Base-by-base conservation (phyloP, 2,113 vertebrate genomes). In the Ameiurus melas region DNA sequence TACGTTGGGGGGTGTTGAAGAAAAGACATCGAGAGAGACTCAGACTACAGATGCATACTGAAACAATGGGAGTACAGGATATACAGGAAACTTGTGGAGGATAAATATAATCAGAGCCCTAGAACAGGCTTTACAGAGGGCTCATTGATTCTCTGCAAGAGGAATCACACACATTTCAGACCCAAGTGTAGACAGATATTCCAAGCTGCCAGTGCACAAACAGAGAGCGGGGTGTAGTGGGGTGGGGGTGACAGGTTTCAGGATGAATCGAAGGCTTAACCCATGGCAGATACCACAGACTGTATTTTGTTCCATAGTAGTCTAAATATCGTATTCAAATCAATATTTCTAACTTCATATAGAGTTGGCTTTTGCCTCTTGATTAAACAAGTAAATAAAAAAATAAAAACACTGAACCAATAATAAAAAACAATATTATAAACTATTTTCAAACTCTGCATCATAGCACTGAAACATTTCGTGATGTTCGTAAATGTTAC, bases 121-220 rank as follows among this genome's bases (percentile, higher is more conserved):
- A 27, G 62, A 82, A 57, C 57, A 55, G 58, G 58, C 27, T 75
- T 86, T 79, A 86, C 85, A 86, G 73, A 87, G 33, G 78, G 64
- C 86, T 57, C 86, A 70, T 70, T 33, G 51, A 71, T 70, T 68
- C 30, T 82, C 30, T 43, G 30, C 86, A 82, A 82, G 78, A 33
- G 51, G 30, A 80, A 80, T 86, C 75, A 66, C 43, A 81, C 51
- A 36, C 33, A 39, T 68, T 82, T 81, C 77, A 62, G 80, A 14
- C 47, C 17, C 64, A 27, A 87, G 86, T 80, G 58, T 82, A 81
- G 78, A 87, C 86, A 68, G 70, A 57, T 55, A 87, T 51, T 66
- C 80, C 33, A 27, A 57, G 33, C 80, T 83, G 58, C 33, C 80
- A 43, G 57, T 83, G 80, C 57, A 83, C 57, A 83, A 83, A 62